Evolutionary conservation across 1,140 invertebrate genomes (phyloP).

Genomic region (Listronotus bonariensis): DNA sequence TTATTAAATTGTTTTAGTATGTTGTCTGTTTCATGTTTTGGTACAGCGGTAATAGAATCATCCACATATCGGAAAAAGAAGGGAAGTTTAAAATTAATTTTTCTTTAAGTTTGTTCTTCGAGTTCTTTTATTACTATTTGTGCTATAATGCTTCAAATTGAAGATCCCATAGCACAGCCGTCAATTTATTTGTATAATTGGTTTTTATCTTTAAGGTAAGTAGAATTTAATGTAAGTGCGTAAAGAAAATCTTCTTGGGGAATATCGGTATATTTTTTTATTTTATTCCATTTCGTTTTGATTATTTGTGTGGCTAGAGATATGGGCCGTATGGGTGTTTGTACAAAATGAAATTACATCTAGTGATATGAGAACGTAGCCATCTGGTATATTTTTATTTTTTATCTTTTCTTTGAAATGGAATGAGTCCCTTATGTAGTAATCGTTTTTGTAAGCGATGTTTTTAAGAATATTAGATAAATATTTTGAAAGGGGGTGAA

Average conservation of each 20-base stretch:
- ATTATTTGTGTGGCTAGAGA: background rate
- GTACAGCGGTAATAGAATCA: background rate
- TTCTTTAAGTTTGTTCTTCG: background rate
- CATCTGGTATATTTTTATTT: constrained; percentile 7
- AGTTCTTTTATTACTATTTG: constrained; percentile 16
- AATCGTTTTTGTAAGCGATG: background rate
- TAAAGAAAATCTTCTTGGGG: constrained; percentile 9
- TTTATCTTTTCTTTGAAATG: constrained; percentile 14
- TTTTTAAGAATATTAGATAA: background rate
- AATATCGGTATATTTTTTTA: constrained; percentile 17
- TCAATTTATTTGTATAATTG: constrained; percentile 21
- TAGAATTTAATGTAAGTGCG: constrained; percentile 11
- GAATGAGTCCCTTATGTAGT: background rate
- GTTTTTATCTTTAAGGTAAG: constrained; percentile 11
- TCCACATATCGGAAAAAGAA: constrained; percentile 9
- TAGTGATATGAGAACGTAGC: constrained; percentile 9
- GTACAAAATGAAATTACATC: constrained; percentile 3
- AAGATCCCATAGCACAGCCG: constrained; percentile 19
- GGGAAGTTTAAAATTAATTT: constrained; percentile 5
- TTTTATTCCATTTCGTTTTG: constrained; percentile 13
- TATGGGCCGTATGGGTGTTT: background rate
- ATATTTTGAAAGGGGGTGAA: too few species aligned
- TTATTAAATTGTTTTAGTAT: constrained; percentile 10
- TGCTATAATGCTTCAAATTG: constrained; percentile 13
- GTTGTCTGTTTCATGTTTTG: background rate